Conservation (phyloP, 2,888 invertebrate genomes). For the Steromphala cineraria region DNA sequence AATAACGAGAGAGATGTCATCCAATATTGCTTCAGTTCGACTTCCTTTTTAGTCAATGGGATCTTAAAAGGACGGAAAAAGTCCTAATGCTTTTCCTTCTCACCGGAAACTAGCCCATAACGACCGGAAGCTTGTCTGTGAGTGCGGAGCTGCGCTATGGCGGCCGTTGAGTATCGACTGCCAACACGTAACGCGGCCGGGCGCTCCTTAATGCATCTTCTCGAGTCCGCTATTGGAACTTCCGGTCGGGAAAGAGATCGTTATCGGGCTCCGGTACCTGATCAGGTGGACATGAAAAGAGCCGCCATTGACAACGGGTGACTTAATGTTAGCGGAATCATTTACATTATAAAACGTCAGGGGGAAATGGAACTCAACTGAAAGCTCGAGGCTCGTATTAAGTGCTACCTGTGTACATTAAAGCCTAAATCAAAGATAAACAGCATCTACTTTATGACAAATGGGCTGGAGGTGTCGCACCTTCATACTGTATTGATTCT, state of each 20-base stretch:
- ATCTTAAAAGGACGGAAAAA: conserved; percentile 25
- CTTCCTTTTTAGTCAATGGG: conserved; percentile 18
- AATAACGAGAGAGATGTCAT: conserved; percentile 22
- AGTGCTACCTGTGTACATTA: too few relatives aligned
- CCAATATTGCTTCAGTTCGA: conserved; percentile 24
- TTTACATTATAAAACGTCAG: conserved; percentile 12
- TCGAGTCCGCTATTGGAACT: background rate
- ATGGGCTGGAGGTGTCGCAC: too few relatives aligned
- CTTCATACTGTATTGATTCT: too few relatives aligned
- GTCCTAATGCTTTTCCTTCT: conserved; percentile 28
- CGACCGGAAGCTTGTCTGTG: conserved; percentile 25
- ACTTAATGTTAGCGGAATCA: background rate
- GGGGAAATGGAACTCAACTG: background rate
- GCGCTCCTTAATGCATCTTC: background rate
- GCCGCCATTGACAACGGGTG: background rate
- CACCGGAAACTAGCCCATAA: conserved; percentile 28
- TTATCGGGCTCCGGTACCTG: background rate
- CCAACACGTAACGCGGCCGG: background rate
- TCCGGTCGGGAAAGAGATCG: conserved; percentile 10
- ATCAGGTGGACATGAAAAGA: conserved; percentile 8
- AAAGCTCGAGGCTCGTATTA: too few relatives aligned
- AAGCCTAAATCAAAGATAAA: too few relatives aligned
- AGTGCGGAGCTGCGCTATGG: conserved; percentile 19
- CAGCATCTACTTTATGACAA: too few relatives aligned
- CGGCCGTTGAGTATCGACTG: conserved; percentile 9